phyloP scores from a whole-genome alignment of 2,797 vertebrate species.

The Centropyge bicolor region DNA sequence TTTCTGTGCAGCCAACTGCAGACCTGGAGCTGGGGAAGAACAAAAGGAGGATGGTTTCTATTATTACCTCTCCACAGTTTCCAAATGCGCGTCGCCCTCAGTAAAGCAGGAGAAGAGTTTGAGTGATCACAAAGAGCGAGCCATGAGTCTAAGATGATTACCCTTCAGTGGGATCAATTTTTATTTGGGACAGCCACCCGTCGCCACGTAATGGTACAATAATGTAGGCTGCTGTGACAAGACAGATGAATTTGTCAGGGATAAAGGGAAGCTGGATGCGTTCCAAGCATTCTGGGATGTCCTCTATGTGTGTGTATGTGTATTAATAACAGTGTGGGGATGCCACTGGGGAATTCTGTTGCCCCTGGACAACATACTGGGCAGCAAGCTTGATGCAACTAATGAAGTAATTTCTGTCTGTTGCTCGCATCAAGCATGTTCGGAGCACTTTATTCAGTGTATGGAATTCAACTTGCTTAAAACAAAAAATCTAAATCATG shows the following conservation, averaged over 20 bases:
- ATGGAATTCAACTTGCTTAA: not conserved
- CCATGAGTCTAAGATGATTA: constrained; percentile 32
- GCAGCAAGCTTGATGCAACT: not conserved
- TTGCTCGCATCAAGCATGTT: not conserved
- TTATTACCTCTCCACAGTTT: constrained; percentile 21
- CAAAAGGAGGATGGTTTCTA: constrained; percentile 29
- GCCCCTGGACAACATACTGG: not conserved
- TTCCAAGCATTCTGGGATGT: constrained; percentile 34
- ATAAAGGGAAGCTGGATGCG: constrained; percentile 18
- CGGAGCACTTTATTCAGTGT: not conserved
- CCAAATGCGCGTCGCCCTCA: not conserved
- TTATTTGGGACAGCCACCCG: constrained; percentile 36
- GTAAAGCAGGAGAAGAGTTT: constrained; percentile 27
- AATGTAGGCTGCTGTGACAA: constrained; percentile 18
- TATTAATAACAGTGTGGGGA: constrained; percentile 4
- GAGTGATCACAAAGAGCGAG: constrained; percentile 39
- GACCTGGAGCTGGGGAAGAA: constrained; percentile 15
- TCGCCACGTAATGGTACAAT: constrained; percentile 27
- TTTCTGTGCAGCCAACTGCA: constrained; percentile 8
- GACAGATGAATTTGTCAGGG: constrained; percentile 29
- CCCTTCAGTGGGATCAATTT: constrained; percentile 35
- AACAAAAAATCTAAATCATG: not conserved
- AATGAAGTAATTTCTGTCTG: not conserved
- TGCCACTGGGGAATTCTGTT: not conserved
- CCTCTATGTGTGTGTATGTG: constrained; percentile 5